A percentile compares a stretch with the other conserved stretches of the same genome.
Evolutionary conservation across 2,797 vertebrate genomes (phyloP).

Genomic region (Bovichtus variegatus): DNA sequence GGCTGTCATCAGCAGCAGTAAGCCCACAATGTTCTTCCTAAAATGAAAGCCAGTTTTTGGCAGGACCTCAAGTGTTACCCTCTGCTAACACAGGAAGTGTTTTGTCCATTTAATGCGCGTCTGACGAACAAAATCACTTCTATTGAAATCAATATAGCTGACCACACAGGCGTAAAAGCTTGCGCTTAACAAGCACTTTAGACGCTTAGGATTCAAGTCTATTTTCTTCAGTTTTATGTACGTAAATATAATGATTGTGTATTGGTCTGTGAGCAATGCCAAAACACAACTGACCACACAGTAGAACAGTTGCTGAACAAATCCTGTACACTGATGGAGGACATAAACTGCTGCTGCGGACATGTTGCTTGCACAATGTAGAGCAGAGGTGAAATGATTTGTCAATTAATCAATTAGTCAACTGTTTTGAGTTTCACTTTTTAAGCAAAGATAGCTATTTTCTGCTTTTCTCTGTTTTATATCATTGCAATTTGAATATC

Average conservation of each 20-base stretch:
- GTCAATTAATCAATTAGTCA: background rate
- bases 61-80: constrained; percentile 29
- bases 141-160: constrained; percentile 5
- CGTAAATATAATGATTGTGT: background rate
- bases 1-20: constrained; percentile 19
- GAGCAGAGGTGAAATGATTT: background rate
- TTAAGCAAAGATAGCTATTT: background rate
- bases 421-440: background rate
- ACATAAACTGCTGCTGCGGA: background rate
- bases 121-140: background rate
- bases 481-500: background rate
- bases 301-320: background rate
- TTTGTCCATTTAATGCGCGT: background rate
- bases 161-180: background rate
- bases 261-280: background rate
- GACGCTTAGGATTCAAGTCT: background rate
- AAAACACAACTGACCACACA: background rate
- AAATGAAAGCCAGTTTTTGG: constrained; percentile 41
- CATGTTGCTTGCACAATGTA: background rate
- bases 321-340: background rate
- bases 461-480: background rate
- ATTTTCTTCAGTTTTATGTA: background rate
- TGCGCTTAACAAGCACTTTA: background rate
- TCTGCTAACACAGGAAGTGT: constrained; percentile 13
- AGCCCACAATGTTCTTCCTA: constrained; percentile 17